These are phyloP conservation scores for Reinhardtius hippoglossoides DNA, from an alignment of 2,113 vertebrate genomes.

Conservation along the genomic window DNA sequence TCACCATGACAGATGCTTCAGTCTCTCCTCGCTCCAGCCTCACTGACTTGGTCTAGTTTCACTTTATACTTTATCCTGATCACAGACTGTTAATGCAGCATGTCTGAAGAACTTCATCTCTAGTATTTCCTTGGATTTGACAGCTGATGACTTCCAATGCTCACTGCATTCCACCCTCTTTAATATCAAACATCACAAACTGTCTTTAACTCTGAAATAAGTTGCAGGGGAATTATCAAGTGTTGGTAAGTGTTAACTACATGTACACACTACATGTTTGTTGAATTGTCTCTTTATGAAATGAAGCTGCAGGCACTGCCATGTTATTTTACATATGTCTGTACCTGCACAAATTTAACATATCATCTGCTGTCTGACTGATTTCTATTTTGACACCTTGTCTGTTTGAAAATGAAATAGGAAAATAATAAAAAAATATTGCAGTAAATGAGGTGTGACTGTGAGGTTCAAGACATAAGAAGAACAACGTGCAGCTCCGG, in stretches of 20 bases:
- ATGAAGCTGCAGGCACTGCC: background rate
- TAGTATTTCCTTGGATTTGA: background rate
- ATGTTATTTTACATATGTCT: too few relatives aligned
- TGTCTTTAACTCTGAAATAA: background rate
- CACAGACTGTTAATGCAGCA: background rate
- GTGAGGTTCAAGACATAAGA: too few relatives aligned
- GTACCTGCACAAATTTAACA: background rate
- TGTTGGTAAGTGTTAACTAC: too few relatives aligned
- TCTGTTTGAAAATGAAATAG: background rate
- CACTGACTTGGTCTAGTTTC: constrained; percentile 85
- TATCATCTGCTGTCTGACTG: background rate
- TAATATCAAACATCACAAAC: background rate
- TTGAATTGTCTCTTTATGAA: background rate
- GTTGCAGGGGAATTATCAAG: background rate
- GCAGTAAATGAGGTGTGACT: background rate
- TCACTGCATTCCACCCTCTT: constrained; percentile 8
- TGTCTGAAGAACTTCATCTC: too few relatives aligned
- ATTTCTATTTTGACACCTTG: background rate
- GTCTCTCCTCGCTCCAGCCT: constrained; percentile 64
- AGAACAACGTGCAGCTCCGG: too few relatives aligned
- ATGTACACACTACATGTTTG: background rate
- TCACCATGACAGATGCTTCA: constrained; percentile 81
- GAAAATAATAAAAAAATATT: background rate
- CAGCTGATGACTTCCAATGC: background rate
- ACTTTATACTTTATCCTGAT: background rate